phyloP scores from a whole-genome alignment of 2,888 invertebrate genomes.

The Dorcus parallelipipedus region DNA sequence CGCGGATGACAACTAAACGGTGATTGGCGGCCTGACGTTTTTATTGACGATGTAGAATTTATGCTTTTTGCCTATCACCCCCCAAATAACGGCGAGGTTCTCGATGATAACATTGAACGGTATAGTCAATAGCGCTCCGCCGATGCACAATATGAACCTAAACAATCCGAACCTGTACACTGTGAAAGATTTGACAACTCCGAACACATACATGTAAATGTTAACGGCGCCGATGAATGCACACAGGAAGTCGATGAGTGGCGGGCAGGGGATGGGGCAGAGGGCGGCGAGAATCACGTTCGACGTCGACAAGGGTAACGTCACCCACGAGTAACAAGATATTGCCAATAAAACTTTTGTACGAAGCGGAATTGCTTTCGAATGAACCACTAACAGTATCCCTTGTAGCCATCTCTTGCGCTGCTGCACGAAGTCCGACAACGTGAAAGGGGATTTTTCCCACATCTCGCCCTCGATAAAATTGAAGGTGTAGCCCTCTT shows the following conservation, averaged over 20 bases:
- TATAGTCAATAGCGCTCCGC: constrained; percentile 85
- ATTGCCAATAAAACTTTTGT: constrained; percentile 80
- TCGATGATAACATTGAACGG: constrained; percentile 93
- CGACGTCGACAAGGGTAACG: constrained; percentile 87
- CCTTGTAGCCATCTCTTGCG: constrained; percentile 95
- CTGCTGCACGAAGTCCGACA: constrained; percentile 94
- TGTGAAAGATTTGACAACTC: constrained; percentile 94
- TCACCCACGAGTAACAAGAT: constrained; percentile 95
- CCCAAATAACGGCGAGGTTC: constrained; percentile 93
- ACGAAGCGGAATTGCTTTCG: constrained; percentile 73
- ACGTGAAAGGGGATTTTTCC: constrained; percentile 94
- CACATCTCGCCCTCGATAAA: constrained; percentile 99
- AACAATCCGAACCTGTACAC: constrained; percentile 79
- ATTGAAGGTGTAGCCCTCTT: constrained; percentile 87
- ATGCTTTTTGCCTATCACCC: constrained; percentile 89
- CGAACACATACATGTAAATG: constrained; percentile 97
- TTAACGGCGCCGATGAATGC: constrained; percentile 91
- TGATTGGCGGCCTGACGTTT: constrained; percentile 70
- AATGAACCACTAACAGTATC: constrained; percentile 84
- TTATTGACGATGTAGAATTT: constrained; percentile 97
- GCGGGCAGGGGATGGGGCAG: constrained; percentile 85
- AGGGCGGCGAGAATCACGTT: constrained; percentile 81
- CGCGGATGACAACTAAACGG: constrained; percentile 49
- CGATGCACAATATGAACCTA: constrained; percentile 74
- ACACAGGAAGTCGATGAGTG: constrained; percentile 79